Evolutionary conservation across 2,888 invertebrate genomes (phyloP).

Genomic region (Elysia crispata): DNA sequence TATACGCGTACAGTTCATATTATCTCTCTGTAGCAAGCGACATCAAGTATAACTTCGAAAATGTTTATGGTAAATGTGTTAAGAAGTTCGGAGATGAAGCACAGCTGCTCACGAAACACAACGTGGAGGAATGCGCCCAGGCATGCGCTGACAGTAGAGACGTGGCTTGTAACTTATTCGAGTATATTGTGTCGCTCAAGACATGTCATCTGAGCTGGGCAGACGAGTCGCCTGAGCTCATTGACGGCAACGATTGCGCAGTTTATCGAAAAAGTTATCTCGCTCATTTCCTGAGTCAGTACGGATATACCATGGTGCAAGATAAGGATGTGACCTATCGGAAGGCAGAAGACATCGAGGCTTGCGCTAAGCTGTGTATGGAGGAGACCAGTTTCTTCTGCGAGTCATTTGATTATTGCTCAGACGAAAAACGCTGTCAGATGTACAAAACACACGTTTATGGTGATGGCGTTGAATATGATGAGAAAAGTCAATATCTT

Average conservation of each 20-base stretch:
- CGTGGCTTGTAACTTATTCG: slow-evolving; percentile 2
- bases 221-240: background rate
- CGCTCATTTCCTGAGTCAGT: slow-evolving; percentile 5
- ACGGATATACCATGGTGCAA: background rate
- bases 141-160: background rate
- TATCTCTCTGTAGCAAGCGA: no score
- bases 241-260: background rate
- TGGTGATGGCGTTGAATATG: background rate
- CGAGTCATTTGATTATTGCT: slow-evolving; percentile 22
- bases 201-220: slow-evolving; percentile 14
- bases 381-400: background rate
- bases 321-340: background rate
- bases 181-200: background rate
- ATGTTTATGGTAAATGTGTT: background rate
- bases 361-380: slow-evolving; percentile 13
- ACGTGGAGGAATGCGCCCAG: slow-evolving; percentile 13
- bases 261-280: background rate
- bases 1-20: no score
- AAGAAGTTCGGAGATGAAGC: background rate
- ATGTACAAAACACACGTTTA: background rate
- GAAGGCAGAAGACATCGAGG: background rate
- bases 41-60: no score
- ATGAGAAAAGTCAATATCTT: no score
- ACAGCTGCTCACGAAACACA: background rate
- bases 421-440: background rate